Percentiles rank a stretch among this genome's conserved stretches.
Evolutionary conservation across 2,113 vertebrate species (phyloP).

Genomic region (Noturus placidus): DNA sequence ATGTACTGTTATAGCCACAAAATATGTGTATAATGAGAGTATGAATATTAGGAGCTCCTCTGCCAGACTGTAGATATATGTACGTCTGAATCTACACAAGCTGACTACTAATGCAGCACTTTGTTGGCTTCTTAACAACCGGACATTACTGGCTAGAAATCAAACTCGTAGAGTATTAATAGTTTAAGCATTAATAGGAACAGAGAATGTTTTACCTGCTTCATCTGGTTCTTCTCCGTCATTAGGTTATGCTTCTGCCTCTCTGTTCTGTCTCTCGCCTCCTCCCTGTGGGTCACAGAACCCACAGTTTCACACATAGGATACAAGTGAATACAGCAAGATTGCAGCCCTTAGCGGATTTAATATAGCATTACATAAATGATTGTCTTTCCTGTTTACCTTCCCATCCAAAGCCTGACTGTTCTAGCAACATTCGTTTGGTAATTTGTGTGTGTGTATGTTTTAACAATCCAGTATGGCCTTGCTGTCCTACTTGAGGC

Average conservation of each 20-base stretch:
- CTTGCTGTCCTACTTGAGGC: not conserved
- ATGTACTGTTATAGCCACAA: not conserved
- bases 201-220: not conserved
- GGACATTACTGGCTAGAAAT: not conserved
- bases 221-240: not conserved
- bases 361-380: conserved; percentile 22
- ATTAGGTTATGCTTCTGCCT: not conserved
- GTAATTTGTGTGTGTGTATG: conserved; percentile 3
- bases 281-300: not conserved
- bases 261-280: not conserved
- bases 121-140: not conserved
- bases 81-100: not conserved
- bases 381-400: conserved; percentile 14
- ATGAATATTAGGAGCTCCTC: not conserved
- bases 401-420: conserved; percentile 14
- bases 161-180: not conserved
- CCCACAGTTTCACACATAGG: not conserved
- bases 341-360: conserved; percentile 32
- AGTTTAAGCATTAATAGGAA: not conserved
- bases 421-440: conserved; percentile 14
- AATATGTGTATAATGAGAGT: not conserved
- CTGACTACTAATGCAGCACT: not conserved
- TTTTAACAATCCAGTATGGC: not conserved
- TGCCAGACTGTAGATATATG: not conserved
- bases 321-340: conserved; percentile 9